A percentile compares a stretch with the other conserved stretches of the same genome.
phyloP scores from a whole-genome alignment of 23 tunicate species.

The Trididemnum nubilum region DNA sequence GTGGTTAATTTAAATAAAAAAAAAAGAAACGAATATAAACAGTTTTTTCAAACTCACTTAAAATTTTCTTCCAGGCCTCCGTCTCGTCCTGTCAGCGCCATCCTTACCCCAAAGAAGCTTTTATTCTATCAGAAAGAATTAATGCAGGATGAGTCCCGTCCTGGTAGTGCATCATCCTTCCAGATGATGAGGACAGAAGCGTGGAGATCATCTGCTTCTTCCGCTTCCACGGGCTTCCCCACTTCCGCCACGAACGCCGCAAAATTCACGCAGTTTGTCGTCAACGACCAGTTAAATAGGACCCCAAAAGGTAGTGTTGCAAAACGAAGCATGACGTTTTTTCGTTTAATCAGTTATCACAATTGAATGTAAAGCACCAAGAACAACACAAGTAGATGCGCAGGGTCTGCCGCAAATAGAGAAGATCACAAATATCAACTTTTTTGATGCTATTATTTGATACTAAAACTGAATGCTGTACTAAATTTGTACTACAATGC shows the following conservation, averaged over 20 bases:
- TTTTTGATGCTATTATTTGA: no score
- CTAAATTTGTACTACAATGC: no score
- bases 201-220: slow-evolving; percentile 88
- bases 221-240: slow-evolving; percentile 27
- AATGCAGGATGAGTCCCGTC: slow-evolving; percentile 45
- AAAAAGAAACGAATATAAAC: no score
- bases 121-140: slow-evolving; percentile 21
- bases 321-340: no score
- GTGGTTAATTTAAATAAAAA: no score
- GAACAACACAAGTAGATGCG: no score
- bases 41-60: no score
- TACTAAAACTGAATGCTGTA: no score
- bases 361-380: no score
- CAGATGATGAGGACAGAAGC: slow-evolving; percentile 88
- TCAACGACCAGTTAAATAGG: background rate
- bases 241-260: background rate
- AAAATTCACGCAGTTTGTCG: slow-evolving; percentile 15
- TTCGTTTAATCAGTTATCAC: no score
- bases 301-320: background rate
- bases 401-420: no score
- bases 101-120: slow-evolving; percentile 30
- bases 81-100: slow-evolving; percentile 70
- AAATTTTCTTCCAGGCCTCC: no score
- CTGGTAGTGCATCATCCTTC: slow-evolving; percentile 86
- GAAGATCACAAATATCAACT: background rate